Evolutionary conservation across 2,888 invertebrate genomes (phyloP).

Genomic region (Tromatobia lineatoria): DNA sequence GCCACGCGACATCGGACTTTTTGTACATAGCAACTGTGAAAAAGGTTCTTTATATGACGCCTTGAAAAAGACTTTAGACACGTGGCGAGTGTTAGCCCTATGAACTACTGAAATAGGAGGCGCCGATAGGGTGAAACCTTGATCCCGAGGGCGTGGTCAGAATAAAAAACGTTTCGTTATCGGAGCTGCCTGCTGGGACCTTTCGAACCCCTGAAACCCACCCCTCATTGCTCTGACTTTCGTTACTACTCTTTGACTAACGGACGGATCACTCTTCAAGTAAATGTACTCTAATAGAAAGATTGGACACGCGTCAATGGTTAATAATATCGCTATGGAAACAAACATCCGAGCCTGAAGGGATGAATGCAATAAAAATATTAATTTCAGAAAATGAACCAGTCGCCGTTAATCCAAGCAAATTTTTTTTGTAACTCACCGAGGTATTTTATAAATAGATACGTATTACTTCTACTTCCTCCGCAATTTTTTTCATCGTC

Average conservation of each 20-base stretch:
- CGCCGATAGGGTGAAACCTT: slow-evolving; percentile 80
- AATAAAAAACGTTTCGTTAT: slow-evolving; percentile 64
- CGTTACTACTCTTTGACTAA: slow-evolving; percentile 51
- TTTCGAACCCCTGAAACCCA: slow-evolving; percentile 17
- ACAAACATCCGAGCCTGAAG: neutral
- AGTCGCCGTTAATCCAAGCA: neutral
- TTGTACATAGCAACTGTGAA: slow-evolving; percentile 55
- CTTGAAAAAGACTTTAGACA: slow-evolving; percentile 62
- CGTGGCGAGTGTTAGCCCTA: slow-evolving; percentile 57
- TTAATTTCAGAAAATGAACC: neutral
- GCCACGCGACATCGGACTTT: slow-evolving; percentile 34
- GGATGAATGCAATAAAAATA: neutral
- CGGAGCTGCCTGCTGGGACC: slow-evolving; percentile 52
- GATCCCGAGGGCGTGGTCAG: slow-evolving; percentile 74
- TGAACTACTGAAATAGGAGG: slow-evolving; percentile 78
- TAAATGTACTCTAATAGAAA: slow-evolving; percentile 27
- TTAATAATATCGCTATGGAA: neutral
- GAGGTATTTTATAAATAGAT: too few relatives aligned
- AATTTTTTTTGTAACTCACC: too few relatives aligned
- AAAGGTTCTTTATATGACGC: slow-evolving; percentile 64
- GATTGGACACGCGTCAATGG: neutral
- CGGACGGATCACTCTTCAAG: slow-evolving; percentile 69
- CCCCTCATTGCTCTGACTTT: slow-evolving; percentile 18
- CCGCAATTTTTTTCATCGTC: too few relatives aligned
- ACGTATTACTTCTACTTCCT: too few relatives aligned